Evolutionary conservation across 2,797 vertebrate species (phyloP).

Genomic region (Micropoecilia bifurca): DNA sequence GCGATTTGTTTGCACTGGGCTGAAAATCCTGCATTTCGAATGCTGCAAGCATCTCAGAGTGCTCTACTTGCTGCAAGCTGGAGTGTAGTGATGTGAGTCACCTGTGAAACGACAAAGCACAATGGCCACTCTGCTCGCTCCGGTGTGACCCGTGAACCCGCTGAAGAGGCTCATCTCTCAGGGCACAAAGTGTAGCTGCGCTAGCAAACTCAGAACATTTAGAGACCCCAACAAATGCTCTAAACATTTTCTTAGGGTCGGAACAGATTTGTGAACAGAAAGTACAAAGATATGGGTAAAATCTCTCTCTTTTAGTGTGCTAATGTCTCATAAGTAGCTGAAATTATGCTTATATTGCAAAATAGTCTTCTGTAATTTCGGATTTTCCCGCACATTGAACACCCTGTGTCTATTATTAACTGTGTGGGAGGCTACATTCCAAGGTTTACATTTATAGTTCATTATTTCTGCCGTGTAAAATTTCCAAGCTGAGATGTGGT

Average conservation of each 20-base stretch:
- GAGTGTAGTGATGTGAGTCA: conserved; percentile 87
- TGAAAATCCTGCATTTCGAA: conserved; percentile 86
- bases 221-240: conserved; percentile 46
- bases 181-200: conserved; percentile 78
- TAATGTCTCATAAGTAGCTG: conserved; percentile 36
- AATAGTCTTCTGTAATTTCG: conserved; percentile 36
- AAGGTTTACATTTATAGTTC: conserved; percentile 79
- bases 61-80: conserved; percentile 81
- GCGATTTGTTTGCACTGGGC: conserved; percentile 87
- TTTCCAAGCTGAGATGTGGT: conserved; percentile 78
- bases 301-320: conserved; percentile 12
- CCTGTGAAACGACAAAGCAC: conserved; percentile 86
- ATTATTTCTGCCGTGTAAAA: conserved; percentile 77
- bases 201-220: conserved; percentile 79
- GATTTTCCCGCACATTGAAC: conserved; percentile 43
- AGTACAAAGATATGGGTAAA: conserved; percentile 25
- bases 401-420: conserved; percentile 70
- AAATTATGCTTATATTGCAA: conserved; percentile 40
- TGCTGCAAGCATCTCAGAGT: conserved; percentile 83
- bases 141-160: conserved; percentile 79
- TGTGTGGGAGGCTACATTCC: conserved; percentile 71
- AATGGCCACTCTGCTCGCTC: conserved; percentile 84
- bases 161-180: conserved; percentile 84
- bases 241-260: conserved; percentile 29
- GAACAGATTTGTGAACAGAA: conserved; percentile 31